Percentiles rank a stretch among this genome's conserved stretches.
Conservation (phyloP, 2,888 invertebrate genomes). For the Nipponacmea schrenckii region DNA sequence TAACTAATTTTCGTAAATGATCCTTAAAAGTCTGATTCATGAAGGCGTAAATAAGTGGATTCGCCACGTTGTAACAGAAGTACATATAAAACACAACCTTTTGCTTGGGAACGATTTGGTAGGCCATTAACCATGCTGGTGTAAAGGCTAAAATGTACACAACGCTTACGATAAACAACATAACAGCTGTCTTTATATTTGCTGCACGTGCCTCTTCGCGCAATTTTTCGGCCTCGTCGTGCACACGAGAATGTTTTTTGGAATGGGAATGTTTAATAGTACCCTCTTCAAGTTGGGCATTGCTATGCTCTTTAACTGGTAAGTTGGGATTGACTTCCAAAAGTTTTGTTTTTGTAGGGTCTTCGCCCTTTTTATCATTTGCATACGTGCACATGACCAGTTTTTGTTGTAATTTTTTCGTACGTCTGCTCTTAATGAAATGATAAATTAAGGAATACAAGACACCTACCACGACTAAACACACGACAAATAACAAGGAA, state of each 20-base stretch:
- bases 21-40: conserved; percentile 64
- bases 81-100: conserved; percentile 64
- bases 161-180: conserved; percentile 66
- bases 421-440: conserved; percentile 46
- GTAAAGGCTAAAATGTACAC: conserved; percentile 65
- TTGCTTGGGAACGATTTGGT: conserved; percentile 49
- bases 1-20: conserved; percentile 46
- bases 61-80: conserved; percentile 66
- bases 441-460: conserved; percentile 64
- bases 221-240: conserved; percentile 29
- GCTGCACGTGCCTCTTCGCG: conserved; percentile 51
- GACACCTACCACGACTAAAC: conserved; percentile 62
- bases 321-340: neutral
- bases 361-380: conserved; percentile 27
- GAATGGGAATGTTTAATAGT: neutral
- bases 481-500: conserved; percentile 58
- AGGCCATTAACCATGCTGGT: conserved; percentile 65
- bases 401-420: conserved; percentile 33
- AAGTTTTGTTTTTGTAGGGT: neutral
- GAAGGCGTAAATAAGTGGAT: conserved; percentile 67
- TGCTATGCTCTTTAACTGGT: neutral
- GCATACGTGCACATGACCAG: conserved; percentile 35
- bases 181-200: conserved; percentile 66
- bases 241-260: neutral
- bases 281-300: neutral